A percentile compares a stretch with the other conserved stretches of the same genome.
These are phyloP conservation scores for Nanorana parkeri DNA, from an alignment of 2,113 vertebrate species.

Conservation along the genomic window DNA sequence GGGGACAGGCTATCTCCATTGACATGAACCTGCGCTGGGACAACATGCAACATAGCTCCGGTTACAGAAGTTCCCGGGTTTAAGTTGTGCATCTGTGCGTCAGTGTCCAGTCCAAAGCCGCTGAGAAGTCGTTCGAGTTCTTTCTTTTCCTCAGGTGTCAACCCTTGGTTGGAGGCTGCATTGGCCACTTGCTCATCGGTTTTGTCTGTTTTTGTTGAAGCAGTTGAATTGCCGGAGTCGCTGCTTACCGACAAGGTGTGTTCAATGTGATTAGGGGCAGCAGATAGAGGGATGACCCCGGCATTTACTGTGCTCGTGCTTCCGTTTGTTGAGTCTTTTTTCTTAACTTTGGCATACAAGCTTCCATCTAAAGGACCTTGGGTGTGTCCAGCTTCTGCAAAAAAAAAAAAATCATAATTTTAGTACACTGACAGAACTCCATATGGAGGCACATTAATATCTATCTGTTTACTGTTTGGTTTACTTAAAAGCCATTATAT, in stretches of 20 bases:
- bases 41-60: conserved; percentile 76
- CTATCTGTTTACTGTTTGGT: neutral
- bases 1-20: conserved; percentile 75
- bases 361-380: conserved; percentile 96
- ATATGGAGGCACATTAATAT: neutral
- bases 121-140: conserved; percentile 93
- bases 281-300: conserved; percentile 75
- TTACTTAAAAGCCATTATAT: neutral
- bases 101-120: conserved; percentile 80
- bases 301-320: conserved; percentile 75
- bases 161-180: conserved; percentile 63
- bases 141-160: conserved; percentile 91
- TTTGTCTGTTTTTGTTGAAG: conserved; percentile 95
- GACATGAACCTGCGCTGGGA: conserved; percentile 93
- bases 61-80: conserved; percentile 66
- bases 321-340: conserved; percentile 89
- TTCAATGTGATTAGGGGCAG: conserved; percentile 82
- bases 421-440: conserved; percentile 39
- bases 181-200: conserved; percentile 82
- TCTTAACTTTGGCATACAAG: conserved; percentile 97
- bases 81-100: conserved; percentile 79
- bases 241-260: conserved; percentile 96
- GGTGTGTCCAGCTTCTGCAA: conserved; percentile 91
- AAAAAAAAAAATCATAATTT: conserved; percentile 60
- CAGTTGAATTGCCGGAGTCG: conserved; percentile 95